These are phyloP conservation scores for Oncorhynchus kisutch DNA, from an alignment of 2,113 vertebrate species.

Conservation along the genomic window DNA sequence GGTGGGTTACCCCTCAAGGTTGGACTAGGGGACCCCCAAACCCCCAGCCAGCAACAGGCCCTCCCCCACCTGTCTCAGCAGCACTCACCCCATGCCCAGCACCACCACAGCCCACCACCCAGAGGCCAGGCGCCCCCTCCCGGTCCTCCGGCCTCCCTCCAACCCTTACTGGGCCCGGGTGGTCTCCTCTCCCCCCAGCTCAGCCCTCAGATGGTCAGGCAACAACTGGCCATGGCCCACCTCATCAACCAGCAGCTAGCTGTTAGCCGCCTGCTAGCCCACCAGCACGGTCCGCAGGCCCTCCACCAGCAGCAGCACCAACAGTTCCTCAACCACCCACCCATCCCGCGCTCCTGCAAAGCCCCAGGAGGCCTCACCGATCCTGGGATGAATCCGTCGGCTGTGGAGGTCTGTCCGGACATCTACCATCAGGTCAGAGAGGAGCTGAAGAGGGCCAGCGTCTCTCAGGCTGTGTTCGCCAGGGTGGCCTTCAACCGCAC, in stretches of 20 bases:
- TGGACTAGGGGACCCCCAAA: constrained; percentile 22
- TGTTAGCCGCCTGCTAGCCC: constrained; percentile 83
- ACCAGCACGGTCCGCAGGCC: constrained; percentile 81
- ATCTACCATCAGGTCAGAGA: constrained; percentile 89
- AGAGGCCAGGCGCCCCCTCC: constrained; percentile 77
- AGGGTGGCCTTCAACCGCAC: constrained; percentile 88
- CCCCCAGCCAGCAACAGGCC: constrained; percentile 37
- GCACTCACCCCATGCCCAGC: constrained; percentile 80
- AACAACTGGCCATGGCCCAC: constrained; percentile 87
- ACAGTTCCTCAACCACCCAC: constrained; percentile 85
- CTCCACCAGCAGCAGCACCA: constrained; percentile 87
- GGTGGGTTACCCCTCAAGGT: constrained; percentile 45
- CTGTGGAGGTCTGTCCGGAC: constrained; percentile 84
- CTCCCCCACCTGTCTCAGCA: constrained; percentile 51
- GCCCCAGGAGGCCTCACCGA: constrained; percentile 52
- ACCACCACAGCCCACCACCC: constrained; percentile 85
- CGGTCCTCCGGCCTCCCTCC: constrained; percentile 57
- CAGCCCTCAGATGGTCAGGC: constrained; percentile 82
- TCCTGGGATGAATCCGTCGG: constrained; percentile 71
- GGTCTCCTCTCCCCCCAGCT: constrained; percentile 82
- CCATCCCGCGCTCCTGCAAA: constrained; percentile 71
- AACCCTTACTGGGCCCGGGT: constrained; percentile 83
- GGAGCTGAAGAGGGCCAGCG: constrained; percentile 85
- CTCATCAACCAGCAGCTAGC: constrained; percentile 88
- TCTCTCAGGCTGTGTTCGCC: constrained; percentile 86